Evolutionary conservation across 2,888 invertebrate genomes (phyloP), one percentile per base, ranked within the genome.

Genomic region (Drosophila prostipennis): DNA sequence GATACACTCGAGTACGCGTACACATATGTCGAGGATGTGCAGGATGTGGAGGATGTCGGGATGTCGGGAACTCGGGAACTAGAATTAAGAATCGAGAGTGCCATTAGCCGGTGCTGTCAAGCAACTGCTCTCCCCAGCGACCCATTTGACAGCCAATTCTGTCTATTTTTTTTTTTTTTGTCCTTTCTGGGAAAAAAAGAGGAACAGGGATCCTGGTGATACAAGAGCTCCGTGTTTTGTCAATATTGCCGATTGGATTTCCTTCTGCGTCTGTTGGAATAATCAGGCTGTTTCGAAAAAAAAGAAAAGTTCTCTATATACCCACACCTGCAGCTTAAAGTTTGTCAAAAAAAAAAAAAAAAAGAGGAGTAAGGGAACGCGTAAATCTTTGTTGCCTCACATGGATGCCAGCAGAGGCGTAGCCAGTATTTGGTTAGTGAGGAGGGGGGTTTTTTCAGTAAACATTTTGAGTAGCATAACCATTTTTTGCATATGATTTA

Each of bases 341-440:
- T 60, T 60, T 36, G 64, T 60, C 71, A 68, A 58, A 74, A 61
- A 61, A 77, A 64, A 64, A 56, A 68, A 58, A 74, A 61, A 61
- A 77, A 64, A 64, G 54, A 78, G 56, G 48, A 71, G 42, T 23
- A 19, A 60, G 45, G 48, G 40, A 46, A 46, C 49, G 71, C 84
- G 69, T 80, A 83, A 79, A 83, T 79, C 78, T 63, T 58, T 11
- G 42, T 32, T 29, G 37, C 60, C 60, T 11, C 60, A 45, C 60
- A 60, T 45, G 37, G 16, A 34, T 59, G 43, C 60, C 60, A 29
- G 29, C 26, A 26, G 26, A 6, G 26, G 26, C 26, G 26, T 26
- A 26, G 26, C 26, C 5, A 26, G 26, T 26, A 26, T 26, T 26
- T 26, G 26, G 5, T 26, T 26, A 26, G 26, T 0, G 26, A 6